A percentile compares a stretch with the other conserved stretches of the same genome.
These are phyloP conservation scores for Palythoa grandiflora DNA, from an alignment of 92 coral and sea anemone species.

Conservation along the genomic window DNA sequence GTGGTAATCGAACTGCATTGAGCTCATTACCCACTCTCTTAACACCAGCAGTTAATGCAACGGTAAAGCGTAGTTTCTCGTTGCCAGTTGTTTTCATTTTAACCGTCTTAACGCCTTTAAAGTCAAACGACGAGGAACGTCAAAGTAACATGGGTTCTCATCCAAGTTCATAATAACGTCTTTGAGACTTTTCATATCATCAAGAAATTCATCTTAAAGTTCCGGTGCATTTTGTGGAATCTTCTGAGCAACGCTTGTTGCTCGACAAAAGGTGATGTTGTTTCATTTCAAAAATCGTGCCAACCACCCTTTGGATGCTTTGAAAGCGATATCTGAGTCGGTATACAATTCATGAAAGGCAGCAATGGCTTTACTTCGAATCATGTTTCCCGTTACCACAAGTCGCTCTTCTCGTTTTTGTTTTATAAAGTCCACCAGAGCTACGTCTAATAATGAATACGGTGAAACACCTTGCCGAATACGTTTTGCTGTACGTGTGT, in stretches of 20 bases:
- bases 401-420: constrained; percentile 58
- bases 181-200: neutral
- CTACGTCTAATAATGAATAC: neutral
- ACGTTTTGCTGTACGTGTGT: constrained; percentile 52
- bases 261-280: neutral
- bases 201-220: neutral
- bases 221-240: neutral
- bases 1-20: neutral
- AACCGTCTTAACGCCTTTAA: neutral
- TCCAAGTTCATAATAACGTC: neutral
- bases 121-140: neutral
- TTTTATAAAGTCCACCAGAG: constrained; percentile 53
- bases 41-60: neutral
- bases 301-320: neutral
- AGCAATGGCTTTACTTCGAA: constrained; percentile 49
- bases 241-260: neutral
- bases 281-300: neutral
- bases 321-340: neutral
- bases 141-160: neutral
- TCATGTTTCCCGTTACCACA: constrained; percentile 48
- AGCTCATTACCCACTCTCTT: neutral
- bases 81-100: neutral
- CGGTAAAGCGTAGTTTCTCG: neutral
- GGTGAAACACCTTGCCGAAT: constrained; percentile 44
- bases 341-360: constrained; percentile 50